These are phyloP conservation scores for Odontocolon sp. DNA, from an alignment of 2,888 invertebrate species.

Conservation along the genomic window DNA sequence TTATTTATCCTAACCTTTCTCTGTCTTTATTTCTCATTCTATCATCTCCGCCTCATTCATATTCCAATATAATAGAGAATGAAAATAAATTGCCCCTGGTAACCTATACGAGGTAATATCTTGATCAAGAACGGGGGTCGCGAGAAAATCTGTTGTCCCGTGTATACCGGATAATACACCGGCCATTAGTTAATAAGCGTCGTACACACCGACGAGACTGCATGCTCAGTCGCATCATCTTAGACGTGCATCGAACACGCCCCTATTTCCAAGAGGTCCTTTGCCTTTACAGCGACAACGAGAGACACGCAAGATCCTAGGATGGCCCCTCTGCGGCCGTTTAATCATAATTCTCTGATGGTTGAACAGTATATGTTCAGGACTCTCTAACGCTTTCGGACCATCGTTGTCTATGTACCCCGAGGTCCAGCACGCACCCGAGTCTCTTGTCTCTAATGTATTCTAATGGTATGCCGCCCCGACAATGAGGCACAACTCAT, in stretches of 20 bases:
- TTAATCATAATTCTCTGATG: conserved; percentile 69
- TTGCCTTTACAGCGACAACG: conserved; percentile 50
- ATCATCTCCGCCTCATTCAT: neutral
- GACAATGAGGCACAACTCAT: conserved; percentile 80
- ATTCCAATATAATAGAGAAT: conserved; percentile 28
- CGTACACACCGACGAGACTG: conserved; percentile 46
- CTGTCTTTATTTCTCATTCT: neutral
- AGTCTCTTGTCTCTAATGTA: conserved; percentile 71
- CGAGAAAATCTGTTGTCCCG: conserved; percentile 37
- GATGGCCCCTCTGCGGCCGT: conserved; percentile 59
- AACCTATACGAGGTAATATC: conserved; percentile 36
- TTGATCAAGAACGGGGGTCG: conserved; percentile 38
- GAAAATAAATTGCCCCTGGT: conserved; percentile 29
- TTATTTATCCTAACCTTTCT: neutral
- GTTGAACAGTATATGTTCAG: conserved; percentile 31
- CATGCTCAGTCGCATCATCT: conserved; percentile 58
- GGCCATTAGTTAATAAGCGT: conserved; percentile 71
- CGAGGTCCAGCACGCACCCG: conserved; percentile 46
- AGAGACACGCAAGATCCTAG: conserved; percentile 40
- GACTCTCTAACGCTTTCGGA: conserved; percentile 56
- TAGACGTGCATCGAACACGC: conserved; percentile 59
- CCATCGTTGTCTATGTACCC: conserved; percentile 36
- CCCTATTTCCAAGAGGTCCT: conserved; percentile 51
- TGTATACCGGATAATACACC: conserved; percentile 44
- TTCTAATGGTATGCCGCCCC: conserved; percentile 80